phyloP scores from a whole-genome alignment of 2,888 invertebrate genomes.

The Oscheius sp. region DNA sequence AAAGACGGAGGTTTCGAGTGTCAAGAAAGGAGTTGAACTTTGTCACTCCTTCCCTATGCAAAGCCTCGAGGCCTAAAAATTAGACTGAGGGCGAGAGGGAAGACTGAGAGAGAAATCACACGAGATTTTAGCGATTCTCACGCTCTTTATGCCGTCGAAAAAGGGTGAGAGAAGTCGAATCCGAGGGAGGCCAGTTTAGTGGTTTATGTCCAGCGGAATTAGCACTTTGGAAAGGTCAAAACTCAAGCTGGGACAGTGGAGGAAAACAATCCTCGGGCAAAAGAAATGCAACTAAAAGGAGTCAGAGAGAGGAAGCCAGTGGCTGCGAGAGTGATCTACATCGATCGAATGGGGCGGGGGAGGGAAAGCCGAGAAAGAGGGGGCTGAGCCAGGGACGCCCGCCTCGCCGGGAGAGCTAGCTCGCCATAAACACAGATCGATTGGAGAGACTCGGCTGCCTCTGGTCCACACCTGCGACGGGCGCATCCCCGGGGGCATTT shows the following conservation, averaged over 20 bases:
- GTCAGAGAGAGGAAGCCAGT: too few species aligned
- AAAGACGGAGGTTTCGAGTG: not conserved
- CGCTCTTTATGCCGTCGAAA: too few species aligned
- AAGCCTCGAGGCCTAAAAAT: too few species aligned
- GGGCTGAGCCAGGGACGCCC: constrained; percentile 10
- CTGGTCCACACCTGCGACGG: constrained; percentile 25
- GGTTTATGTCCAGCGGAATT: too few species aligned
- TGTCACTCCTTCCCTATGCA: too few species aligned
- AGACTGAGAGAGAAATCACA: constrained; percentile 31
- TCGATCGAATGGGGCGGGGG: constrained; percentile 6
- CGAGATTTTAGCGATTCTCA: too few species aligned
- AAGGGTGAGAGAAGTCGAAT: too few species aligned
- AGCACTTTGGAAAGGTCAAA: too few species aligned
- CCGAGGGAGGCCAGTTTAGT: too few species aligned
- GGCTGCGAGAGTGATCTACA: constrained; percentile 21
- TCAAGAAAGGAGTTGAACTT: constrained; percentile 15
- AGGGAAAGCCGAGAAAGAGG: constrained; percentile 15
- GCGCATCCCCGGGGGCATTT: constrained; percentile 12
- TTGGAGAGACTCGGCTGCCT: constrained; percentile 25
- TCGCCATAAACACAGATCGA: constrained; percentile 35
- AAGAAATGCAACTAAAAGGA: too few species aligned
- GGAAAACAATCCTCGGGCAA: too few species aligned
- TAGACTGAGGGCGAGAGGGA: not conserved
- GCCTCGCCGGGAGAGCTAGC: constrained; percentile 13
- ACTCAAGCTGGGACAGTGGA: too few species aligned